Evolutionary conservation across 2,888 invertebrate species (phyloP), one percentile per base, ranked within the genome.

Genomic region (Megalurothrips usitatus): DNA sequence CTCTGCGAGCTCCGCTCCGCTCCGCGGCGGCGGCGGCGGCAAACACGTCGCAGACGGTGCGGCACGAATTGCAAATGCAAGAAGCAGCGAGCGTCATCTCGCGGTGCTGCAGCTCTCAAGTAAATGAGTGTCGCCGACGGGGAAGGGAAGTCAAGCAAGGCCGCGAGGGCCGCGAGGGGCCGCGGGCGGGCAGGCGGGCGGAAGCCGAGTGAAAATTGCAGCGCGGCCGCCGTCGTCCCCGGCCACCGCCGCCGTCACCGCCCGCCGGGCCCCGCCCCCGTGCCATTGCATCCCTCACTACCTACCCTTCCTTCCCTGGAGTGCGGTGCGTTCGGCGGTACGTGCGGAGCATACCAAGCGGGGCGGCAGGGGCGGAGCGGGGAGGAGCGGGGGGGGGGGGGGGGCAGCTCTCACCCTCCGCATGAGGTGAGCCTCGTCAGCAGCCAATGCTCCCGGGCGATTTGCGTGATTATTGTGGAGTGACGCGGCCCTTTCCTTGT

Each of bases 151-250:
- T 43, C 34, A 43, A 43, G 34, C 34, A 43, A 43, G 34, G n/a
- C n/a, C n/a, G n/a, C n/a, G 6, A 12, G 49, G 52, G 52, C 52
- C 52, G 17, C 52, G 17, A 17, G 52, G 14, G 52, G 52, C 52
- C 52, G 6, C 52, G 17, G 52, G 52, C 52, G 12, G 49, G 49
- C 52, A 1, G 52, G 58, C 58, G 19, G 58, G 52, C 34, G 34
- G 34, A 43, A 43, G 58, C 58, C 58, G 58, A 58, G 58, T 58
- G 58, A 58, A 58, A 58, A 58, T 58, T 58, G 58, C 58, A 58
- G 19, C 19, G 34, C 34, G 34, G 2, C 34, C 34, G 34, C 34
- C 34, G 34, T 6, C 6, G 34, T 43, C 34, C 2, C 34, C 34
- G 34, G 3, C 34, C 3, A 2, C 34, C 34, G 3, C 3, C 34